Conservation (phyloP, 2,113 vertebrate genomes). For the Eptatretus burgeri region DNA sequence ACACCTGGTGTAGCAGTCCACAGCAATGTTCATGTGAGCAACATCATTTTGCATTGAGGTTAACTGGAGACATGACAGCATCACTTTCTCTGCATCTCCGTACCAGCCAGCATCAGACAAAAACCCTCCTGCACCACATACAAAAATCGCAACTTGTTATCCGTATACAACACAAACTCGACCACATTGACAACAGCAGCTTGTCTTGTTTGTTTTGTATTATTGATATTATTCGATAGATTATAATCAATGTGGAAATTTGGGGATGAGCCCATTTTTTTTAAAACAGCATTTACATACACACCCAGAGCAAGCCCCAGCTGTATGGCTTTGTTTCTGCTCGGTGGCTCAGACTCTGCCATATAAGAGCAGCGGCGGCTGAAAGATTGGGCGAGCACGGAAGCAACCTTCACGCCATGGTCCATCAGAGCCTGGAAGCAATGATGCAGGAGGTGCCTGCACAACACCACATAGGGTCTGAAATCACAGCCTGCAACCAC, state of each 20-base stretch:
- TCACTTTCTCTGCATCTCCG: constrained; percentile 86
- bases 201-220: neutral
- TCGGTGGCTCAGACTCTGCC: constrained; percentile 59
- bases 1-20: constrained; percentile 87
- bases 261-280: neutral
- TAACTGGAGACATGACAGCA: constrained; percentile 78
- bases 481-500: too few relatives aligned
- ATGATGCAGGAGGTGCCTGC: constrained; percentile 83
- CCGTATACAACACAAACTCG: neutral
- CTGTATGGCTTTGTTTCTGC: constrained; percentile 93
- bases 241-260: neutral
- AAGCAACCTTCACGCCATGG: constrained; percentile 88
- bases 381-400: constrained; percentile 82
- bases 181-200: neutral
- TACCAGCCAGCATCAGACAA: constrained; percentile 94
- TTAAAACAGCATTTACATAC: neutral
- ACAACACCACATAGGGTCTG: constrained; percentile 9
- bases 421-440: constrained; percentile 97
- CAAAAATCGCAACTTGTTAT: constrained; percentile 6
- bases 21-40: constrained; percentile 69
- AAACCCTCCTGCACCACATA: constrained; percentile 39
- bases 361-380: constrained; percentile 89
- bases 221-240: neutral
- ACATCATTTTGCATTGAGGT: constrained; percentile 81
- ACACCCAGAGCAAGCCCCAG: constrained; percentile 18